These are phyloP conservation scores for Sisyra nigra DNA, from an alignment of 2,888 invertebrate species.

Conservation along the genomic window DNA sequence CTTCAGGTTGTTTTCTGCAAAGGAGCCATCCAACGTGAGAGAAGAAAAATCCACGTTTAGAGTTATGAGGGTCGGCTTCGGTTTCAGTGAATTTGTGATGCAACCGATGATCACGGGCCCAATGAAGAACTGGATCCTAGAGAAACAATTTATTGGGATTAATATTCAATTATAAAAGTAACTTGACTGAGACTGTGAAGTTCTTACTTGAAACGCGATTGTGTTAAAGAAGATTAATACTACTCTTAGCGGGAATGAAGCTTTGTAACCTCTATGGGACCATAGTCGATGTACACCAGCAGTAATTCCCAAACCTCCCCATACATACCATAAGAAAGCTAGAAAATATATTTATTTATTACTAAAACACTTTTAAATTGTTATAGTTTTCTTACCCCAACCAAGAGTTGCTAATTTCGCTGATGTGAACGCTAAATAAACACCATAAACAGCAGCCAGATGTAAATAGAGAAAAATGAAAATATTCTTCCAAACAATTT, in stretches of 20 bases:
- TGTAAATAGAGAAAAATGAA: conserved; percentile 63
- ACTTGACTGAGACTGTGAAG: neutral
- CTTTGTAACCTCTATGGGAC: conserved; percentile 93
- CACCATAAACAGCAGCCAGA: conserved; percentile 55
- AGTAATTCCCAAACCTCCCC: conserved; percentile 82
- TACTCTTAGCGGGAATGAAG: conserved; percentile 71
- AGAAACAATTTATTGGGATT: conserved; percentile 28
- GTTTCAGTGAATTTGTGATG: no score
- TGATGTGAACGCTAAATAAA: conserved; percentile 53
- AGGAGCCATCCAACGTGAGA: conserved; percentile 92
- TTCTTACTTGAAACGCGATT: no score
- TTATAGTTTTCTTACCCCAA: conserved; percentile 42
- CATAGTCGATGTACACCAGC: conserved; percentile 94
- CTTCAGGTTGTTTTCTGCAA: conserved; percentile 78
- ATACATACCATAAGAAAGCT: conserved; percentile 59
- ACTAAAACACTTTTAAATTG: neutral
- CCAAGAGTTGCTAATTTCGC: conserved; percentile 55
- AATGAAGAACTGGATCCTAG: conserved; percentile 60
- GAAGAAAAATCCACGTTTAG: conserved; percentile 88
- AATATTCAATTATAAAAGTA: neutral
- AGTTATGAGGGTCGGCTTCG: conserved; percentile 92
- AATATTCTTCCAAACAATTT: conserved; percentile 72
- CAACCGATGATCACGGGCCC: conserved; percentile 68
- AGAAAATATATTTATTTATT: conserved; percentile 18
- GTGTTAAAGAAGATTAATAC: conserved; percentile 73